These are phyloP conservation scores for Sarotherodon lohbergeri DNA, from an alignment of 2,113 vertebrate genomes.

Conservation along the genomic window DNA sequence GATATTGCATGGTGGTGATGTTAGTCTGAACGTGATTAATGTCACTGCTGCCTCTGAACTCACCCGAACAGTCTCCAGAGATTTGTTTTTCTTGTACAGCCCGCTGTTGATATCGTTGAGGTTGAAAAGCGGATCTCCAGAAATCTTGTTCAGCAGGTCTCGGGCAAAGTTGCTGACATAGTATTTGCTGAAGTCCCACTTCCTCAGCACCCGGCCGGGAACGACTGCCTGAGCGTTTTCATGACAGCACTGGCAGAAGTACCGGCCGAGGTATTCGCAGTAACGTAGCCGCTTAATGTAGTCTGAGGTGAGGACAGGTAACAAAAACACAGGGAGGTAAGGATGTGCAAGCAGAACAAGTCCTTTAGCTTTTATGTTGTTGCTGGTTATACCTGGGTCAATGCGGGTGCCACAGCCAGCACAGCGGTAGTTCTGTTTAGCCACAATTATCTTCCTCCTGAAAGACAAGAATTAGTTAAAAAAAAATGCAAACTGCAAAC, in stretches of 20 bases:
- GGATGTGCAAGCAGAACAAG: not conserved
- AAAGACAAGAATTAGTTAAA: not conserved
- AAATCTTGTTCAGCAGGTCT: slow-evolving; percentile 91
- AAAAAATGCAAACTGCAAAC: not conserved
- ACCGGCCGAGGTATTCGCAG: slow-evolving; percentile 96
- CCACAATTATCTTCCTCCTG: slow-evolving; percentile 90
- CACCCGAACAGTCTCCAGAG: slow-evolving; percentile 87
- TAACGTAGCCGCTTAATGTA: slow-evolving; percentile 95
- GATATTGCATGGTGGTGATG: not conserved
- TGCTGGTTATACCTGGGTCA: slow-evolving; percentile 80
- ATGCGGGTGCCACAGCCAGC: slow-evolving; percentile 93
- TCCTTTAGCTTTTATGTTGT: not conserved
- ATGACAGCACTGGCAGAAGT: slow-evolving; percentile 98
- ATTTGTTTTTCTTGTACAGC: slow-evolving; percentile 89
- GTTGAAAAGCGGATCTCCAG: slow-evolving; percentile 93
- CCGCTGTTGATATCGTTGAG: slow-evolving; percentile 86
- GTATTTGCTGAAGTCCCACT: slow-evolving; percentile 98
- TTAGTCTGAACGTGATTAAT: not conserved
- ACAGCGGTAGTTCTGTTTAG: slow-evolving; percentile 96
- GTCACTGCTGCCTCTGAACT: slow-evolving; percentile 1
- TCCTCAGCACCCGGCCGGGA: slow-evolving; percentile 86
- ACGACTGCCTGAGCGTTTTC: slow-evolving; percentile 87
- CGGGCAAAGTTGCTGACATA: slow-evolving; percentile 95
- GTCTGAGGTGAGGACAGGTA: slow-evolving; percentile 63
- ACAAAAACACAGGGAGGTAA: not conserved